phyloP scores from a whole-genome alignment of 1,140 invertebrate species.

The Frieseomelitta varia region DNA sequence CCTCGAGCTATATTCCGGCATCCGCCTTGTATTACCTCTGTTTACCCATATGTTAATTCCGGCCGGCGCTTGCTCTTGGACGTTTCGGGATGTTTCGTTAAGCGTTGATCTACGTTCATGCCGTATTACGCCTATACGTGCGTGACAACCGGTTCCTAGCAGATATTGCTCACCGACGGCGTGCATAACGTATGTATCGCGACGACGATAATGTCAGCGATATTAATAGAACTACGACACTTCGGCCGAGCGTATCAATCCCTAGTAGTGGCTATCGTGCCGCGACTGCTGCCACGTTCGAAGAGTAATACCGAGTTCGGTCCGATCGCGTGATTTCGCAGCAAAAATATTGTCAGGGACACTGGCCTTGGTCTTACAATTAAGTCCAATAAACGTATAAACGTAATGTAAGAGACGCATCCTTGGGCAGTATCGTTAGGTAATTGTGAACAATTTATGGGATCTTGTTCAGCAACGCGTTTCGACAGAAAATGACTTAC shows the following conservation, averaged over 20 bases:
- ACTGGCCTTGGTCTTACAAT: too few relatives aligned
- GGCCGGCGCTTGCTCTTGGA: slow-evolving; percentile 21
- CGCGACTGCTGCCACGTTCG: too few relatives aligned
- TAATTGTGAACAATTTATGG: too few relatives aligned
- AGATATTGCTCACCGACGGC: slow-evolving; percentile 33
- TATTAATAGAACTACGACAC: slow-evolving; percentile 49
- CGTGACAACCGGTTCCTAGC: slow-evolving; percentile 36
- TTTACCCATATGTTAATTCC: slow-evolving; percentile 64
- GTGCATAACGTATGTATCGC: slow-evolving; percentile 49
- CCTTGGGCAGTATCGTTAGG: too few relatives aligned
- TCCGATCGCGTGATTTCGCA: neutral
- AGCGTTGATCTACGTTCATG: slow-evolving; percentile 51
- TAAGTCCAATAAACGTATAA: too few relatives aligned
- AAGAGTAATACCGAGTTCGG: neutral
- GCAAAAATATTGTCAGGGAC: neutral
- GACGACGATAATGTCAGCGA: slow-evolving; percentile 53
- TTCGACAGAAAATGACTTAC: too few relatives aligned
- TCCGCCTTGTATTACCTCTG: slow-evolving; percentile 54
- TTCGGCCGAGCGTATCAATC: slow-evolving; percentile 23
- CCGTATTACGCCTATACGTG: slow-evolving; percentile 22
- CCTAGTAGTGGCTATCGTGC: neutral
- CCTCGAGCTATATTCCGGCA: slow-evolving; percentile 23
- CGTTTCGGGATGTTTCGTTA: slow-evolving; percentile 55
- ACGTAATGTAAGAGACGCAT: too few relatives aligned
- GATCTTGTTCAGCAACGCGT: too few relatives aligned